Base-by-base conservation (phyloP, 2,797 vertebrate species). In the Spinibarbus caldwelli region DNA sequence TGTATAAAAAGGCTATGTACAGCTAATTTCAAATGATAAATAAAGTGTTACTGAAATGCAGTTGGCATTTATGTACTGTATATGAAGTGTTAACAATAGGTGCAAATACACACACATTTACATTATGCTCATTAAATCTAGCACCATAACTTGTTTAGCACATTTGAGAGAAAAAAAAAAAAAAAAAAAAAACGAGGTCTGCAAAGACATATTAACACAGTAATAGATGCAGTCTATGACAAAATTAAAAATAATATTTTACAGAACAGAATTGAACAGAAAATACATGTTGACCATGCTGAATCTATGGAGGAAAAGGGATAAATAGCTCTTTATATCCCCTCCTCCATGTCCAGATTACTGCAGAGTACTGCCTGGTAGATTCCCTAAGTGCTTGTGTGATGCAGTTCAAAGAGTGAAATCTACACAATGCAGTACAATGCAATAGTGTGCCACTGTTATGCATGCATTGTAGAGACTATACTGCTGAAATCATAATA, bases 1-100 rank as follows among this genome's bases (percentile, higher is more conserved):
- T 88, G 85, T 90, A 86, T 78, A 89, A 88, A 12, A 82, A 86
- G 85, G 84, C 75, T 91, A 92, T 93, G 89, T 93, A 93, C 92
- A 93, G 80, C 83, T 78, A 82, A 91, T 90, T 92, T 84, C 4
- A 47, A 66, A 26, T 57, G 80, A 86, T 83, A 87, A 83, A 80
- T 80, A 83, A 31, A 43, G 43, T 62, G 49, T 45, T 57, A 77
- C 14, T 68, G 57, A 75, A 83, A 76, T 47, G 75, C 52, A 75
- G 21, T 36, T 75, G 41, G 15, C 17, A 73, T 31, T 73, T 54
- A 67, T 34, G 64, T 66, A 34, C 15, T 66, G 64, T 41, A 68
- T 80, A 38, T 77, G 8, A 31, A 4, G 21, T 41, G 52, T 38
- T 54, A 70, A 57, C 45, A 81, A 70, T 76, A 19, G 41, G 43